phyloP scores from a whole-genome alignment of 2,888 invertebrate species.

The Mesoligia furuncula region DNA sequence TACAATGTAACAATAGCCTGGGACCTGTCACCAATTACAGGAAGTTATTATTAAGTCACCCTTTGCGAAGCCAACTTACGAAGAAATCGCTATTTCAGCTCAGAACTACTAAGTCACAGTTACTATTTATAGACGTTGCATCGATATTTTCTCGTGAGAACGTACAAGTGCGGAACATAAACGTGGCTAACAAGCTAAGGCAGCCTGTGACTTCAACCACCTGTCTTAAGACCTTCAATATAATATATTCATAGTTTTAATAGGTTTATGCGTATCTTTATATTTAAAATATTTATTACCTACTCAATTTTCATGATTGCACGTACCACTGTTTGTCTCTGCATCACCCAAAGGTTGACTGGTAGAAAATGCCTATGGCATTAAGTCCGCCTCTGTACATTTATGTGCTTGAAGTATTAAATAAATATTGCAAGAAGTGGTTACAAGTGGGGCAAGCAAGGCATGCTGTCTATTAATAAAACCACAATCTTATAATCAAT shows the following conservation, averaged over 20 bases:
- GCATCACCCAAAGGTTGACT: no score
- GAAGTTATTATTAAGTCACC: background rate
- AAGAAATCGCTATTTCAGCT: background rate
- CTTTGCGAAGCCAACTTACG: background rate
- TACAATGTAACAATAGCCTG: background rate
- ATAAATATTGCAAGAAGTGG: background rate
- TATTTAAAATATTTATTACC: no score
- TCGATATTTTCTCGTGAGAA: conserved; percentile 36
- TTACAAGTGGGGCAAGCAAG: background rate
- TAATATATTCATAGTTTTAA: no score
- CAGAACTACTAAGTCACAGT: background rate
- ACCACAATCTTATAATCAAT: background rate
- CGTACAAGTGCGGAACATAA: conserved; percentile 25
- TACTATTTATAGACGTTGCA: background rate
- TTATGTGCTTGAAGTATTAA: no score
- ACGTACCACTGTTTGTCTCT: no score
- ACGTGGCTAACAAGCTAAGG: background rate
- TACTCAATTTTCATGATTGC: no score
- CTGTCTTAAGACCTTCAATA: conserved; percentile 2
- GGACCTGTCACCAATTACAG: background rate
- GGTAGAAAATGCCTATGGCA: no score
- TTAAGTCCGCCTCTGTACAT: no score
- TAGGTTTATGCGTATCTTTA: no score
- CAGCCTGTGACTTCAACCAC: conserved; percentile 12
- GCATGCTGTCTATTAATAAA: background rate